A percentile compares a stretch with the other conserved stretches of the same genome.
phyloP scores from a whole-genome alignment of 2,113 vertebrate genomes.

The Alethe castanea region DNA sequence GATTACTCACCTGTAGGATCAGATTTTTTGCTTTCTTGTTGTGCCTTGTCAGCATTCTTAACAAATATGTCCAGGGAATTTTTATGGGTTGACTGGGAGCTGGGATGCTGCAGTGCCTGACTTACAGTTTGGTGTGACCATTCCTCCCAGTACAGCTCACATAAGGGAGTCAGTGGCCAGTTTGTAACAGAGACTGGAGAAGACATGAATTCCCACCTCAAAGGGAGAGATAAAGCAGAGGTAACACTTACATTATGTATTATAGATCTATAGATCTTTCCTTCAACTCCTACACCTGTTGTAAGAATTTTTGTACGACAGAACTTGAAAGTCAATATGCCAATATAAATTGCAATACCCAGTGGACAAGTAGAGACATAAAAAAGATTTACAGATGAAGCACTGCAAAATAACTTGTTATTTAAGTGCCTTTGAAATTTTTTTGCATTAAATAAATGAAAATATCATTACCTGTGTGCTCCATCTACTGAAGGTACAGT shows the following conservation, averaged over 20 bases:
- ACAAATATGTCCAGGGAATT: not conserved
- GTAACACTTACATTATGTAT: not conserved
- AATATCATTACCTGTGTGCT: not conserved
- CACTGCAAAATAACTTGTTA: not conserved
- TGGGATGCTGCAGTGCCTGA: not conserved
- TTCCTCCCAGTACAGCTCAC: not conserved
- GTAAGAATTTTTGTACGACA: not conserved
- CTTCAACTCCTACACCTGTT: not conserved
- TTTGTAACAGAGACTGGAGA: not conserved
- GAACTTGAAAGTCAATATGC: not conserved
- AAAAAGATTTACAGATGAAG: not conserved
- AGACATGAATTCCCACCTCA: not conserved
- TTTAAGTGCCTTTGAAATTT: not conserved
- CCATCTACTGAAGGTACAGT: not conserved
- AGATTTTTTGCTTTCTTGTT: not conserved
- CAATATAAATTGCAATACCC: not conserved
- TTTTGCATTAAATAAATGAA: not conserved
- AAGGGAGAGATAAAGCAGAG: not conserved
- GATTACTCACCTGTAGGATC: not conserved
- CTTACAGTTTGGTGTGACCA: not conserved
- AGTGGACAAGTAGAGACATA: not conserved
- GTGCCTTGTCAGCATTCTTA: not conserved
- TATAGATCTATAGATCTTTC: not conserved
- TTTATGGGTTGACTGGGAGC: not conserved
- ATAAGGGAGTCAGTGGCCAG: not conserved